phyloP scores from a whole-genome alignment of 2,888 invertebrate genomes.

The Diachrysia chrysitis region DNA sequence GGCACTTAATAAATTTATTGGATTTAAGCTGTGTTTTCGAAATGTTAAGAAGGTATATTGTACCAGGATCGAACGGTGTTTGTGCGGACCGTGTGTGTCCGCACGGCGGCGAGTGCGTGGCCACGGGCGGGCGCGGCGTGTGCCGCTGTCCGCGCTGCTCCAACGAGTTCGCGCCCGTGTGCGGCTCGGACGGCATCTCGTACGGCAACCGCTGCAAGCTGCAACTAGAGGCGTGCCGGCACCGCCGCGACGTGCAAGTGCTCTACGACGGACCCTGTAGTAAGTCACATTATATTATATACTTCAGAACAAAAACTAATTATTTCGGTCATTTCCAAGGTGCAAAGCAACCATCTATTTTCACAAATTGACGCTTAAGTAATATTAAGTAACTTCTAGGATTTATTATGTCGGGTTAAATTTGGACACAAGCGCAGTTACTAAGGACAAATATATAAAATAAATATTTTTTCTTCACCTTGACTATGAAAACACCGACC shows the following conservation, averaged over 20 bases:
- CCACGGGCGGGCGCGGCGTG: constrained; percentile 92
- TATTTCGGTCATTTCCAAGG: background rate
- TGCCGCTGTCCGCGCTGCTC: constrained; percentile 96
- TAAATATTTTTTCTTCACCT: no score
- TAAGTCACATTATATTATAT: constrained; percentile 86
- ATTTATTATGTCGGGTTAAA: no score
- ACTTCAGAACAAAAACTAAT: constrained; percentile 1
- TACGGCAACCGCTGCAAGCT: constrained; percentile 96
- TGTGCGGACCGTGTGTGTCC: constrained; percentile 93
- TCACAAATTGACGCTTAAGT: no score
- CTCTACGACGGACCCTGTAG: constrained; percentile 96
- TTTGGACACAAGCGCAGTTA: no score
- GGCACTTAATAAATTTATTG: no score
- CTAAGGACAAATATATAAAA: no score
- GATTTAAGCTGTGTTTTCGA: background rate
- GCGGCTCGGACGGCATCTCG: constrained; percentile 94
- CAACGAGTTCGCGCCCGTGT: constrained; percentile 95
- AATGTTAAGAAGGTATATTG: background rate
- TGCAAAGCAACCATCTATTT: no score
- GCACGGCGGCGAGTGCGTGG: constrained; percentile 91
- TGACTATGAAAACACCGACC: no score
- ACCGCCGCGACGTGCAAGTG: constrained; percentile 92
- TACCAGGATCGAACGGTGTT: constrained; percentile 90
- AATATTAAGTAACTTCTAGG: no score
- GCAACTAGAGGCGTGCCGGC: constrained; percentile 93